Base-by-base conservation (phyloP, 2,888 invertebrate genomes). In the Belgica antarctica region DNA sequence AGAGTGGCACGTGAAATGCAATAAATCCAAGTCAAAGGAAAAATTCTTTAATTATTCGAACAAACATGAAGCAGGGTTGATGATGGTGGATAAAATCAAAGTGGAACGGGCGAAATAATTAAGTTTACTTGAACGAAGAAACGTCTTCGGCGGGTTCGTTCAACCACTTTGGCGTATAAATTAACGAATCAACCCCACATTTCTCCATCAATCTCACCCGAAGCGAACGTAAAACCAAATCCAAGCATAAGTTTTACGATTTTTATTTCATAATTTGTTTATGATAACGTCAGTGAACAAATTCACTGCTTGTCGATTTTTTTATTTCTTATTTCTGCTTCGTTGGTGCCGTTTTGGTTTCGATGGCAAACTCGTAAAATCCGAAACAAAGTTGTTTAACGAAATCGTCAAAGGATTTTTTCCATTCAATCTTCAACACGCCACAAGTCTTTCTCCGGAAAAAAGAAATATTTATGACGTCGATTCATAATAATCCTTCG, bases 241-340 rank as follows among this genome's bases (percentile, higher is more conserved):
- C 19, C 22, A 28, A 46, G 25, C 36, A 65, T 65, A 65, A 65
- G 36, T 62, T 63, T 10, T 22, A 22, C 63, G 63, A 63, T 65
- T 65, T 62, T 65, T 65, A 65, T 65, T 65, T 65, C 65, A 65
- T 65, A 65, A 65, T 65, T 65, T 65, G 65, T 65, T 65, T 65
- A 65, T 65, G 65, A 65, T 65, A 65, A 65, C 63, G 24, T n/a
- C 12, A 24, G 63, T 63, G 36, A 63, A 34, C 2, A 34, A 62
- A 62, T 36, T 19, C 31, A 8, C n/a, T 27, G 61, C 27, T 31
- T 62, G 62, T 36, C 62, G 62, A 62, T 36, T 62, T 36, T n/a
- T 36, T 62, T 36, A 25, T 27, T 59, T 25, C 59, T 59, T 25
- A 59, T 15, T 59, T 25, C n/a, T n/a, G n/a, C 10, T 52, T 52